Conservation (phyloP, 2,113 vertebrate genomes). For the Promerops cafer region DNA sequence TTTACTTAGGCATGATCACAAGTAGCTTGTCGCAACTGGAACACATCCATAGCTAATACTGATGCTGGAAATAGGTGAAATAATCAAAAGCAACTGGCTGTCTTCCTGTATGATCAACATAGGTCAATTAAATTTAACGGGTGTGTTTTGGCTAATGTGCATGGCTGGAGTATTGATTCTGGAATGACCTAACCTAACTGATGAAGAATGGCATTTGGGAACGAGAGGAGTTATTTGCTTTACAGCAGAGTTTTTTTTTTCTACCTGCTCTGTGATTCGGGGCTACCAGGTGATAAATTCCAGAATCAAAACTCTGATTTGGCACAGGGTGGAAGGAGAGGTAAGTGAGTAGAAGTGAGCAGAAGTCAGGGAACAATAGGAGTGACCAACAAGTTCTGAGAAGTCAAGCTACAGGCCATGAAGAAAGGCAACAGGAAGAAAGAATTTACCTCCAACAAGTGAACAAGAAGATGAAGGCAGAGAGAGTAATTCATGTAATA, state of each 20-base stretch:
- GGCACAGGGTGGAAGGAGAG: not conserved
- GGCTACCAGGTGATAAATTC: not conserved
- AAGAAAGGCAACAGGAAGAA: not conserved
- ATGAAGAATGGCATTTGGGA: not conserved
- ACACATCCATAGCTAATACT: not conserved
- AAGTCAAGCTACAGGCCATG: not conserved
- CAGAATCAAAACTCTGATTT: not conserved
- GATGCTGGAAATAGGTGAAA: not conserved
- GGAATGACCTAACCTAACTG: not conserved
- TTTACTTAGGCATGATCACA: not conserved
- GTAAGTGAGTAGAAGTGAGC: not conserved
- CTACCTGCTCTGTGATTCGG: not conserved
- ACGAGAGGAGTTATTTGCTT: not conserved
- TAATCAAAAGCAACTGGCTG: not conserved
- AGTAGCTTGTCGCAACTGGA: not conserved
- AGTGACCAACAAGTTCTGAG: not conserved
- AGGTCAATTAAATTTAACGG: not conserved
- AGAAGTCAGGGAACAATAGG: not conserved
- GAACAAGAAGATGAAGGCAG: not conserved
- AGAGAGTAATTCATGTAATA: not conserved
- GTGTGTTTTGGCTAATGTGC: not conserved
- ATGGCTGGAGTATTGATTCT: not conserved
- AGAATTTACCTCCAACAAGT: not conserved
- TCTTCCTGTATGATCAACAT: not conserved
- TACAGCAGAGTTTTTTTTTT: not conserved